These are phyloP conservation scores for Periophthalmus modestus DNA, from an alignment of 2,113 vertebrate species.

Conservation along the genomic window DNA sequence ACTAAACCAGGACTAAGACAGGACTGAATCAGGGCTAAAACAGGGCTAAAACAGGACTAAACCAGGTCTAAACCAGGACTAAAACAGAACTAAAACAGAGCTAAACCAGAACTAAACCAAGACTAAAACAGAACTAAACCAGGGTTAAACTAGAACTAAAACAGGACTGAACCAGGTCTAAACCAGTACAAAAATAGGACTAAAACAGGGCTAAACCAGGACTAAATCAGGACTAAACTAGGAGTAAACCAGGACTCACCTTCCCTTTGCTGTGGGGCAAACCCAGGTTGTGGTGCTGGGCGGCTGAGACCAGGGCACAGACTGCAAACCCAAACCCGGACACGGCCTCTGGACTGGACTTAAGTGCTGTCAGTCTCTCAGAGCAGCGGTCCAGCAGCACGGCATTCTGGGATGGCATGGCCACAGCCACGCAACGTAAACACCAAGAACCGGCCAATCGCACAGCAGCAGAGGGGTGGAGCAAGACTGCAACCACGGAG, in stretches of 20 bases:
- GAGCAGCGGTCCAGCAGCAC: slow-evolving; percentile 86
- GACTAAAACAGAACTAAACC: no score
- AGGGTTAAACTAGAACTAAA: no score
- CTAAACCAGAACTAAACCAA: no score
- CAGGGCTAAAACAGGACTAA: no score
- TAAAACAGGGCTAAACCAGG: no score
- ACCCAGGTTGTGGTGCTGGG: slow-evolving; percentile 87
- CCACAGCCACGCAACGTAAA: slow-evolving; percentile 84
- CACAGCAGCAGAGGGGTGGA: slow-evolving; percentile 82
- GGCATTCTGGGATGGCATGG: slow-evolving; percentile 81
- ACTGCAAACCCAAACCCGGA: slow-evolving; percentile 89
- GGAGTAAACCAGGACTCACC: slow-evolving; percentile 62
- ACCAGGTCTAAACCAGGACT: no score
- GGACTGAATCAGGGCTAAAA: no score
- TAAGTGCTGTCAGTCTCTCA: slow-evolving; percentile 81
- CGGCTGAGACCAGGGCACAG: slow-evolving; percentile 86
- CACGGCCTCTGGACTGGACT: slow-evolving; percentile 87
- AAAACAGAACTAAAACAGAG: no score
- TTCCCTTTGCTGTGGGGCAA: slow-evolving; percentile 90
- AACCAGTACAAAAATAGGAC: no score
- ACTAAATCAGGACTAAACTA: no score
- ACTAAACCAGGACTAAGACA: not conserved
- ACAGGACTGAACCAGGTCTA: no score
- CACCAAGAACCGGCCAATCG: slow-evolving; percentile 90
- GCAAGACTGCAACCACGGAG: slow-evolving; percentile 80